phyloP scores from a whole-genome alignment of 2,888 invertebrate genomes.

The Drosophila kuntzei region DNA sequence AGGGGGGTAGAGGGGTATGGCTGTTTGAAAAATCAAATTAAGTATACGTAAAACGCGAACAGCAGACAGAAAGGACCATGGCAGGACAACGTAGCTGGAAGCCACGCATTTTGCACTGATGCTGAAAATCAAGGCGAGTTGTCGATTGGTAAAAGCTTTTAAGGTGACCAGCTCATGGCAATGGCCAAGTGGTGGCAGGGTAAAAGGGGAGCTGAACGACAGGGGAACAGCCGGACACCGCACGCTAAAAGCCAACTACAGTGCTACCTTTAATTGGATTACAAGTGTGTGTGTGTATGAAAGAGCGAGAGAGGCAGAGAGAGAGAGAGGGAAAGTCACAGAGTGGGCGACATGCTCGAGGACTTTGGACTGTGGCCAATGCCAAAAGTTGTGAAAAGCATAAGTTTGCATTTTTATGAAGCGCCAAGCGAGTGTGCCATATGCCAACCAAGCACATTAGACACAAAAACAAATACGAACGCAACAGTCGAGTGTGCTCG shows the following conservation, averaged over 20 bases:
- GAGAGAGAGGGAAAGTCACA: conserved; percentile 27
- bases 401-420: conserved; percentile 82
- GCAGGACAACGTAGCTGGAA: conserved; percentile 30
- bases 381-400: conserved; percentile 74
- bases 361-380: conserved; percentile 53
- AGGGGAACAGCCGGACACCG: conserved; percentile 51
- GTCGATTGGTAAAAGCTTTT: conserved; percentile 81
- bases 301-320: conserved; percentile 28
- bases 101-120: conserved; percentile 58
- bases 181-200: conserved; percentile 6
- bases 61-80: conserved; percentile 33
- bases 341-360: conserved; percentile 40
- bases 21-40: conserved; percentile 80
- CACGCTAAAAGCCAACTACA: conserved; percentile 82
- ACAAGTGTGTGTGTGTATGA: conserved; percentile 59
- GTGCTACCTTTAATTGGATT: conserved; percentile 83
- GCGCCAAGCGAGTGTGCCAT: conserved; percentile 67
- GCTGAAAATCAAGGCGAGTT: conserved; percentile 77
- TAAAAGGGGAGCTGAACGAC: conserved; percentile 3
- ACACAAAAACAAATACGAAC: conserved; percentile 25
- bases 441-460: conserved; percentile 56
- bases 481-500: neutral
- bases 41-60: conserved; percentile 79
- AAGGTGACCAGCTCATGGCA: conserved; percentile 62
- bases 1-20: conserved; percentile 18